Evolutionary conservation across 2,797 vertebrate species (phyloP).

Genomic region (Clangula hyemalis): DNA sequence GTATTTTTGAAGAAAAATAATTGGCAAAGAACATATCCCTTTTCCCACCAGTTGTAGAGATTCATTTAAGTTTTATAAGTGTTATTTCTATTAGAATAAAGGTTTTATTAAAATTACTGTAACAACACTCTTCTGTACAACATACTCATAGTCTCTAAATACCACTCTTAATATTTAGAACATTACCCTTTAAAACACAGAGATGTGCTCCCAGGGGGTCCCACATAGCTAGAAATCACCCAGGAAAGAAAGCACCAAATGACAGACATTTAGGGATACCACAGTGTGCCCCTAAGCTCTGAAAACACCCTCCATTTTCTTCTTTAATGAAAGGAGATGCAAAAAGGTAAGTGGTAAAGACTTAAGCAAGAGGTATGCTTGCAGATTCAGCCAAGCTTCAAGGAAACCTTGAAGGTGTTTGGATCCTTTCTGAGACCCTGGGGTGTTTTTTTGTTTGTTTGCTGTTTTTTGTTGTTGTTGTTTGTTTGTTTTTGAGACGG

Average conservation of each 20-base stretch:
- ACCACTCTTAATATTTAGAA: background rate
- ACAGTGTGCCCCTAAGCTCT: rapidly evolving
- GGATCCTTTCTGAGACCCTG: background rate
- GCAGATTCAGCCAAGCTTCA: background rate
- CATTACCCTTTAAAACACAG: background rate
- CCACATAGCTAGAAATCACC: background rate
- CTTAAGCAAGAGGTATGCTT: background rate
- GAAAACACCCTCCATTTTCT: rapidly evolving
- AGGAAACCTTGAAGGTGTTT: background rate
- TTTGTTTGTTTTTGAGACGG: background rate
- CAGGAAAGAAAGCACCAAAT: background rate
- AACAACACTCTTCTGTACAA: background rate
- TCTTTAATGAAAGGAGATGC: background rate
- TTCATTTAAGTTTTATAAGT: slow-evolving; percentile 58
- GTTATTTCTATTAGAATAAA: slow-evolving; percentile 30
- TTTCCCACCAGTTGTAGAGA: slow-evolving; percentile 10
- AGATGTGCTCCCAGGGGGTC: background rate
- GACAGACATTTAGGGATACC: background rate
- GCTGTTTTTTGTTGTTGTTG: no score
- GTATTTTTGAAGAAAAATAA: slow-evolving; percentile 39
- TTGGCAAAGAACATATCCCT: slow-evolving; percentile 27
- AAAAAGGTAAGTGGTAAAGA: background rate
- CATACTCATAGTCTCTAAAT: background rate
- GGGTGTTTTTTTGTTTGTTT: no score
- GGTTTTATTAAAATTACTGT: slow-evolving; percentile 19